These are phyloP conservation scores for Chlorodrepanis virens DNA, from an alignment of 2,113 vertebrate species.

Conservation along the genomic window DNA sequence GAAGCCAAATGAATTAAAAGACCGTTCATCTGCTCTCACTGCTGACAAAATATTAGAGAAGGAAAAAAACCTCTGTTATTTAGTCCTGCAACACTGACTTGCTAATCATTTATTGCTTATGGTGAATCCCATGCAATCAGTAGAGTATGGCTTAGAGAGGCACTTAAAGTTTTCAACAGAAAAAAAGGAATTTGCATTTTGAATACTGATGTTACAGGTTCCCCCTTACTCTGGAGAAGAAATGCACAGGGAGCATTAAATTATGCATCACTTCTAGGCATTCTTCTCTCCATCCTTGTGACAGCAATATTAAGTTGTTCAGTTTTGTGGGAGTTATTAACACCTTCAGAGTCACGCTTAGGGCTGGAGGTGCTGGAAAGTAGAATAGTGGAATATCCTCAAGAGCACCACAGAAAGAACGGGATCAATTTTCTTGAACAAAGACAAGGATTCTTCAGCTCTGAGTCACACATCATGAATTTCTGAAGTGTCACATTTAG, in stretches of 20 bases:
- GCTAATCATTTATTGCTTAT: neutral
- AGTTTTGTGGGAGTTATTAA: neutral
- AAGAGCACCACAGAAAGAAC: neutral
- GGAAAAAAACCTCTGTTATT: neutral
- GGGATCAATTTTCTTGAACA: slow-evolving; percentile 41
- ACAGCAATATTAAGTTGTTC: neutral
- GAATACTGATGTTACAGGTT: neutral
- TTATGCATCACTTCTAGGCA: neutral
- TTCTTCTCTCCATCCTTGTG: neutral
- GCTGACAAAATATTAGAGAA: neutral
- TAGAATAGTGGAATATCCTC: neutral
- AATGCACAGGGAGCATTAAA: neutral
- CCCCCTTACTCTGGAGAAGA: neutral
- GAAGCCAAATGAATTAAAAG: neutral
- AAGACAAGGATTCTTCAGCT: slow-evolving; percentile 23
- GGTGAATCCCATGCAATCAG: neutral
- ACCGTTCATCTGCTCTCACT: neutral
- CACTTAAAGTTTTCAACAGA: neutral
- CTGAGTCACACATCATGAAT: slow-evolving; percentile 28
- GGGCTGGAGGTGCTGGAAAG: neutral
- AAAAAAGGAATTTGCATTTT: neutral
- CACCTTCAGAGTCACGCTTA: neutral
- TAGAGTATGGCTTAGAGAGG: neutral
- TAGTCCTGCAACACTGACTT: neutral
- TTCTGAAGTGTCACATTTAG: neutral